Evolutionary conservation across 2,888 invertebrate genomes (phyloP), one percentile per base, ranked within the genome.

Genomic region (Lasioglossum morio): DNA sequence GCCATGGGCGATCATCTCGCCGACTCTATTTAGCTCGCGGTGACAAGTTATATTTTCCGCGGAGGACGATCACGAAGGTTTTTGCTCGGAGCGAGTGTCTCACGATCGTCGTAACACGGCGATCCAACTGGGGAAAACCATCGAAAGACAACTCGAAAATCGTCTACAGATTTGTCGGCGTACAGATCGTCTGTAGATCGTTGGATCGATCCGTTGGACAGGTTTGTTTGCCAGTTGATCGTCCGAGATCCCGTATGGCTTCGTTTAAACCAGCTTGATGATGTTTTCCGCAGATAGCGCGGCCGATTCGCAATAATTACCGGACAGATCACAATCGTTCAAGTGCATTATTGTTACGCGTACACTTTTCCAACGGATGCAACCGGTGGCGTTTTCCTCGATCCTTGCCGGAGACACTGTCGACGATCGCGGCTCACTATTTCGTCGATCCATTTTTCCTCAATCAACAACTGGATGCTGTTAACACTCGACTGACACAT

Each of bases 321-420:
- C 79, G 77, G 63, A 77, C 79, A 77, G 83, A 87, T 86, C 66
- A 81, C 74, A 77, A 86, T 87, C 87, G 63, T 81, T 75, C 53
- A 73, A 74, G 19, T 70, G 76, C 34, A 79, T 87, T 84, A 75
- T 84, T 84, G 70, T 79, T 87, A 77, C 87, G 79, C 78, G 82
- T 73, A 84, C 84, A 72, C 63, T 83, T 69, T 53, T 81, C 73
- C 34, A 86, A 83, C 53, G 77, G n/a, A 34, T 23, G 76, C 81
- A 48, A 60, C 66, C 66, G 66, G 0, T 34, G 46, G 43, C 72
- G 72, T 63, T 77, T 70, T 37, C 70, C 27, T 12, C 4, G 34
- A 80, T 70, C 27, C 72, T 48, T 19, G 8, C n/a, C 37, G 37
- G 16, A 30, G 66, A 66, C 66, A 34, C 30, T 4, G 7, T 43